Evolutionary conservation across 2,888 invertebrate genomes (phyloP).

Genomic region (Alsophila aescularia): DNA sequence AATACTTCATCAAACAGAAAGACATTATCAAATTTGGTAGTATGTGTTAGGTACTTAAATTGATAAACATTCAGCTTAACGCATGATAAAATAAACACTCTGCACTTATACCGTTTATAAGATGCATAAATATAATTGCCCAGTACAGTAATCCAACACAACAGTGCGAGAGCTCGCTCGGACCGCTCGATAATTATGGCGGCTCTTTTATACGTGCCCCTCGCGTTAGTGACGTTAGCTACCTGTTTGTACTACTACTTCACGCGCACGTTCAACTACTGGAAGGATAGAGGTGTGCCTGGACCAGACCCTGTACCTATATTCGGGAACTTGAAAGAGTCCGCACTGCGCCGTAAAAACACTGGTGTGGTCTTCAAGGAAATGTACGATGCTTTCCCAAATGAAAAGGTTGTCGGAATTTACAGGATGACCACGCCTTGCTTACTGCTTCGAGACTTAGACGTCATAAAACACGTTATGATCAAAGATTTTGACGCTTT

Average conservation of each 20-base stretch:
- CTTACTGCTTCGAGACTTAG: slow-evolving; percentile 57
- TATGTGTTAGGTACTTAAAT: no score
- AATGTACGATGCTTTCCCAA: slow-evolving; percentile 50
- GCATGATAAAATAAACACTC: no score
- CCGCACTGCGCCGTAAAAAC: slow-evolving; percentile 42
- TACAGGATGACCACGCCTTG: slow-evolving; percentile 56
- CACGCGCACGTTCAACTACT: slow-evolving; percentile 55
- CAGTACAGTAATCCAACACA: not conserved
- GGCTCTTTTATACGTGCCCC: slow-evolving; percentile 19
- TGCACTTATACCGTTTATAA: no score
- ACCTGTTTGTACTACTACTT: slow-evolving; percentile 46
- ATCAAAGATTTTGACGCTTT: slow-evolving; percentile 64
- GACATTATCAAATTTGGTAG: no score
- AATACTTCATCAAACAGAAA: no score
- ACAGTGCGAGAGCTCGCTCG: not conserved
- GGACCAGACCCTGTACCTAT: slow-evolving; percentile 51
- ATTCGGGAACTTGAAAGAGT: slow-evolving; percentile 54
- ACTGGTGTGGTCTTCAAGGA: slow-evolving; percentile 42
- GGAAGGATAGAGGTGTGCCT: slow-evolving; percentile 51
- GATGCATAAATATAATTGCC: no score
- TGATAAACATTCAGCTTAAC: no score
- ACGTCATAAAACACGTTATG: slow-evolving; percentile 58
- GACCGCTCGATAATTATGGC: not conserved
- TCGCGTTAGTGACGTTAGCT: slow-evolving; percentile 25
- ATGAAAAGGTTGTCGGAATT: slow-evolving; percentile 61